A percentile compares a stretch with the other conserved stretches of the same genome.
phyloP scores from a whole-genome alignment of 2,888 invertebrate genomes.

The Philaethria dido region DNA sequence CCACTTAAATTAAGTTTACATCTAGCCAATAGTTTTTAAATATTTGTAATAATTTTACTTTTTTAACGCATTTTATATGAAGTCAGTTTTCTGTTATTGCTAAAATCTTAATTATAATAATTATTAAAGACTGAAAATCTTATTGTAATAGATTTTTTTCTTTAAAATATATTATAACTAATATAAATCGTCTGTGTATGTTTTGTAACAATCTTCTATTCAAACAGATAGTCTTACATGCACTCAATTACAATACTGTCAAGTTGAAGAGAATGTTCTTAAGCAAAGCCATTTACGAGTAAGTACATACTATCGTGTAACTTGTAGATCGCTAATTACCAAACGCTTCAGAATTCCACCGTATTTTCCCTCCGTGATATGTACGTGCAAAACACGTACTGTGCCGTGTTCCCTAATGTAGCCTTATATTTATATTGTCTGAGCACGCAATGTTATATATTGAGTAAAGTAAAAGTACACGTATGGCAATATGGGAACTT shows the following conservation, averaged over 20 bases:
- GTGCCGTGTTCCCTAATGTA: conserved; percentile 31
- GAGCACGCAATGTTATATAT: conserved; percentile 38
- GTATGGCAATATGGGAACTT: conserved; percentile 7
- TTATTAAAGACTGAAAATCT: too few relatives aligned
- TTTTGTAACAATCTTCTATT: background rate
- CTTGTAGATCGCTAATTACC: conserved; percentile 22
- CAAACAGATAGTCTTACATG: background rate
- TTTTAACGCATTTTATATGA: too few relatives aligned
- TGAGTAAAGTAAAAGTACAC: conserved; percentile 4
- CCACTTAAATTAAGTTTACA: too few relatives aligned
- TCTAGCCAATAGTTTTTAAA: too few relatives aligned
- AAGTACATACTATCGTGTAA: background rate
- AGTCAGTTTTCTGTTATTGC: too few relatives aligned
- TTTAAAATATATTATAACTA: background rate
- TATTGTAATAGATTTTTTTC: background rate
- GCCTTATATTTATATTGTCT: conserved; percentile 31
- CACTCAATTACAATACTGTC: background rate
- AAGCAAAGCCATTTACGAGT: conserved; percentile 5
- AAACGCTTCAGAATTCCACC: background rate
- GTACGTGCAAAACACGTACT: conserved; percentile 16
- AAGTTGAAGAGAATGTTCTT: background rate
- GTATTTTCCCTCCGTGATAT: conserved; percentile 1
- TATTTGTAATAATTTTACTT: too few relatives aligned
- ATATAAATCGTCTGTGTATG: background rate
- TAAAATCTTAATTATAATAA: too few relatives aligned